Conservation (phyloP, 92 coral and sea anemone species). For the Chrysogorgia sp. region DNA sequence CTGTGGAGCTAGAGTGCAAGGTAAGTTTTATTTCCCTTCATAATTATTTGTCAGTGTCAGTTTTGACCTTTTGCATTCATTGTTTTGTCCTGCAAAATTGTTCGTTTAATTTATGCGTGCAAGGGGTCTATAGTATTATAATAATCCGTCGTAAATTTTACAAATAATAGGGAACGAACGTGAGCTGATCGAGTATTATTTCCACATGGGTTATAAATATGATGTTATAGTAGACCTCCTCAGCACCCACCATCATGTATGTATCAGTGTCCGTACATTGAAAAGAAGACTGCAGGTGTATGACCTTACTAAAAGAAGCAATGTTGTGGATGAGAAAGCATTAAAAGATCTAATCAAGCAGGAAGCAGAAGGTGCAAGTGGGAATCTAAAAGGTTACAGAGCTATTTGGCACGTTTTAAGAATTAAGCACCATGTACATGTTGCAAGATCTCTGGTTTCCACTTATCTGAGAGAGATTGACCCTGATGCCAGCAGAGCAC, state of each 20-base stretch:
- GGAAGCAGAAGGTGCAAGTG: constrained; percentile 62
- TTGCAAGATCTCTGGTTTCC: too few species aligned
- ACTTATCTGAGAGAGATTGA: background rate
- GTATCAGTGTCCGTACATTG: constrained; percentile 54
- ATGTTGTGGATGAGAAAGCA: constrained; percentile 40
- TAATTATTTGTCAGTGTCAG: too few species aligned
- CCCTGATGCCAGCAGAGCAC: background rate
- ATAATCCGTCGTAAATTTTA: background rate
- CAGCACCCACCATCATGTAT: constrained; percentile 41
- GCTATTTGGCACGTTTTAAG: constrained; percentile 53
- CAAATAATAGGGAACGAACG: constrained; percentile 44
- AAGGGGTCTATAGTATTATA: too few species aligned
- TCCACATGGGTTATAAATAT: constrained; percentile 8
- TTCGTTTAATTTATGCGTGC: background rate
- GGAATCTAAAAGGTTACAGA: constrained; percentile 61
- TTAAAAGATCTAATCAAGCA: constrained; percentile 45
- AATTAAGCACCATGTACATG: too few species aligned
- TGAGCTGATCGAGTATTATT: constrained; percentile 36
- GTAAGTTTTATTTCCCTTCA: too few species aligned
- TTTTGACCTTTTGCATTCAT: too few species aligned
- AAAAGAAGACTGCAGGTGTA: constrained; percentile 57
- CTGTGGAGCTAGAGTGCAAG: too few species aligned
- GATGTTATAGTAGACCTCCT: constrained; percentile 30
- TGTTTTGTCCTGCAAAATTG: too few species aligned
- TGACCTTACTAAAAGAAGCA: constrained; percentile 43